A percentile compares a stretch with the other conserved stretches of the same genome.
phyloP scores from a whole-genome alignment of 2,113 vertebrate species.

The Chamaea fasciata region DNA sequence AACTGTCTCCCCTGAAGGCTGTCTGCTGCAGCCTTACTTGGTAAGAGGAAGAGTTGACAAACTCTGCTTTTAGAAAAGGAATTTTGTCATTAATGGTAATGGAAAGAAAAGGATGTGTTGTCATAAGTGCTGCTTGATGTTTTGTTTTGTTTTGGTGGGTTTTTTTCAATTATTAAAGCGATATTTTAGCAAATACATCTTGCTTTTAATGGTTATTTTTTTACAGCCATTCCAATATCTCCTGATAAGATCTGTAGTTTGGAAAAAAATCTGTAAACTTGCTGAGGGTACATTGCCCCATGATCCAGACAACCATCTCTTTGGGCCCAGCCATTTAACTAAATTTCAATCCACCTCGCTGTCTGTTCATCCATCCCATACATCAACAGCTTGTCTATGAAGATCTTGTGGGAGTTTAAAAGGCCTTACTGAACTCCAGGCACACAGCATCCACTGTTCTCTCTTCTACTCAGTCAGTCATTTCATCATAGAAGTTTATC shows the following conservation, averaged over 20 bases:
- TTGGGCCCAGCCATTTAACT: neutral
- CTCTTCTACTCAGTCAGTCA: neutral
- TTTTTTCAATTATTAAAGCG: neutral
- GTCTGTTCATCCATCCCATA: neutral
- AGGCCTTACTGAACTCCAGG: neutral
- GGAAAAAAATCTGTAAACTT: neutral
- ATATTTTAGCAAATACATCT: neutral
- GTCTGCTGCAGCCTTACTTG: neutral
- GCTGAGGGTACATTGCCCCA: neutral
- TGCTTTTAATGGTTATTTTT: neutral
- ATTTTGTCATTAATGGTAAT: neutral
- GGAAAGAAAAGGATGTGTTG: neutral
- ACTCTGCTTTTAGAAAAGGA: neutral
- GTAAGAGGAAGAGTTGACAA: neutral
- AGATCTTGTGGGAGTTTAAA: neutral
- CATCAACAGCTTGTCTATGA: neutral
- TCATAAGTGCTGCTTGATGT: neutral
- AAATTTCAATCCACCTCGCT: neutral
- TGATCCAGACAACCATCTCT: neutral
- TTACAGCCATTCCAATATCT: neutral
- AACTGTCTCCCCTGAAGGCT: neutral
- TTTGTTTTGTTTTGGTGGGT: neutral
- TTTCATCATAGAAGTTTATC: neutral
- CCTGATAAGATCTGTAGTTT: neutral
- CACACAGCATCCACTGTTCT: neutral